Base-by-base conservation (phyloP, 2,888 invertebrate species). In the Subacronicta megacephala region DNA sequence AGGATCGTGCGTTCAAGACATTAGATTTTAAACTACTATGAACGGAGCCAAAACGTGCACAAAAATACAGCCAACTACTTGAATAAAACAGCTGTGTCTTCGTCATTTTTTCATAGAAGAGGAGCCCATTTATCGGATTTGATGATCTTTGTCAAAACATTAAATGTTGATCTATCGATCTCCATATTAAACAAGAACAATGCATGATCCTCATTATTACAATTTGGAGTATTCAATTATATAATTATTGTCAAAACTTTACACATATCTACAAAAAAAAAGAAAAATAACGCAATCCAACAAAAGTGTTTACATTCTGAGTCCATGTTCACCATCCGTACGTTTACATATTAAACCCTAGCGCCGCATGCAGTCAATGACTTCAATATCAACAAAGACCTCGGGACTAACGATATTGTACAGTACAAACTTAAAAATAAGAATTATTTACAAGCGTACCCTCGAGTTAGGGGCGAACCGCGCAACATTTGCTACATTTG, bases 181-280 rank as follows among this genome's bases (percentile, higher is more conserved):
- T 31, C 3, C n/a, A n/a, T 31, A 31, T 29, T 12, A 0, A 29
- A 29, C 12, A 64, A 36, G 17, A 45, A 31, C 52, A 41, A 37
- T 64, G 44, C 52, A 65, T 66, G 65, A 31, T n/a, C 31, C 31
- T 53, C 60, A 72, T 72, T 62, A 72, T 72, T 73, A 81, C 78
- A 81, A 80, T 75, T 72, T 80, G 75, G 82, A 83, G 81, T 83
- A 84, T 84, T 81, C 79, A 84, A 81, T 85, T 81, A 83, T 81
- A 84, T 81, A 85, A 85, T 92, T 93, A 92, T 92, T 93, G 92
- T 92, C 92, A 87, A 87, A 91, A 89, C 87, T 89, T 89, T 90
- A 90, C 90, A 89, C 77, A 88, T 90, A 90, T 89, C 89, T 89
- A 90, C 87, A 90, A 84, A 87, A 82, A 77, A 79, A 77, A 31